These are phyloP conservation scores for Hylaea fasciaria DNA, from an alignment of 2,888 invertebrate species.

Conservation along the genomic window DNA sequence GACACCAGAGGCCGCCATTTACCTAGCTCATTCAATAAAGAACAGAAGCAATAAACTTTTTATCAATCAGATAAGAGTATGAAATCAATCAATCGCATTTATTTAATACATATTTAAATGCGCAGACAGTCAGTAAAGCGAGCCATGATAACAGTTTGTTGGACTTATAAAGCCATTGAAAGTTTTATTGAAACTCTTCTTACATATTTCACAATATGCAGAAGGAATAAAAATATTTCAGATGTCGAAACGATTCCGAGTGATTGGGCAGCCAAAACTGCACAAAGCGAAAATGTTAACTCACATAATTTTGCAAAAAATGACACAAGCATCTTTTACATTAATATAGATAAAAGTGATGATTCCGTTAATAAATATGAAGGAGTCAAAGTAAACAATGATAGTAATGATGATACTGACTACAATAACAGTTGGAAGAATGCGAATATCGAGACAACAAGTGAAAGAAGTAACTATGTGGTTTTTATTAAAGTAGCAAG, in stretches of 20 bases:
- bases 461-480: background rate
- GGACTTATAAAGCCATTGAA: slow-evolving; percentile 16
- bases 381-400: background rate
- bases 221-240: slow-evolving; percentile 38
- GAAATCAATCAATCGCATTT: slow-evolving; percentile 7
- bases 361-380: slow-evolving; percentile 2
- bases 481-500: slow-evolving; percentile 16
- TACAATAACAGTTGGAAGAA: background rate
- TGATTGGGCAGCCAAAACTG: slow-evolving; percentile 44
- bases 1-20: too few species aligned
- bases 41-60: background rate
- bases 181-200: slow-evolving; percentile 20
- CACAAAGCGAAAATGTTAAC: slow-evolving; percentile 12
- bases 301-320: background rate
- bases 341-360: slow-evolving; percentile 11
- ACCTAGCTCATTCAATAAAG: slow-evolving; percentile 3
- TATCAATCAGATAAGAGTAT: slow-evolving; percentile 20
- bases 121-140: background rate
- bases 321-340: slow-evolving; percentile 18
- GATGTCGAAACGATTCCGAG: slow-evolving; percentile 51
- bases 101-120: background rate
- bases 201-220: slow-evolving; percentile 25
- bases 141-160: slow-evolving; percentile 24
- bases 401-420: slow-evolving; percentile 1
- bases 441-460: background rate